Conservation (phyloP, 2,888 invertebrate genomes). For the Eledona agricola region DNA sequence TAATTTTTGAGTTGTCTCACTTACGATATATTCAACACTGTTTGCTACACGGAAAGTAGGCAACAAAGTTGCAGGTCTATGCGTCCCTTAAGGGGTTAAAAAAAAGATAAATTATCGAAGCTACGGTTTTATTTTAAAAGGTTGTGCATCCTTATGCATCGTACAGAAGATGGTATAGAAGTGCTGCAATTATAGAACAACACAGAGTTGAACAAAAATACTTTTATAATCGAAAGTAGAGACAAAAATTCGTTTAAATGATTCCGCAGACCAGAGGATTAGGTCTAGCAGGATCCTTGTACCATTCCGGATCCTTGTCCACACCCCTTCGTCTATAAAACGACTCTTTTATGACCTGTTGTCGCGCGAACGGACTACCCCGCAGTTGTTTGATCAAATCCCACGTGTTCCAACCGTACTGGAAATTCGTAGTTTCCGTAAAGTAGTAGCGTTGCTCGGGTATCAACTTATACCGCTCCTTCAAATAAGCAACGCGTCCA, state of each 20-base stretch:
- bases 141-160: too few relatives aligned
- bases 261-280: constrained; percentile 57
- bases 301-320: constrained; percentile 67
- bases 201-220: too few relatives aligned
- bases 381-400: constrained; percentile 54
- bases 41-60: too few relatives aligned
- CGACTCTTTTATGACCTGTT: constrained; percentile 65
- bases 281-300: constrained; percentile 62
- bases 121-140: too few relatives aligned
- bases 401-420: constrained; percentile 71
- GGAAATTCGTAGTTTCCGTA: constrained; percentile 65
- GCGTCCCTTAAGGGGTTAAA: too few relatives aligned
- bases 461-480: constrained; percentile 62
- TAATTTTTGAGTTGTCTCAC: too few relatives aligned
- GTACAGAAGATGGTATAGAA: too few relatives aligned
- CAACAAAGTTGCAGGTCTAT: too few relatives aligned
- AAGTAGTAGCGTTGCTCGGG: constrained; percentile 69
- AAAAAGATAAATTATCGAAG: too few relatives aligned
- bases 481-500: constrained; percentile 64
- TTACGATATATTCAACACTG: too few relatives aligned
- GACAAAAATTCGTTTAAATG: constrained; percentile 35
- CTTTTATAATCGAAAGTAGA: too few relatives aligned
- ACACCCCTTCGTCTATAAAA: constrained; percentile 68
- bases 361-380: constrained; percentile 63
- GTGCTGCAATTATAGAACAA: too few relatives aligned